Evolutionary conservation across 1,140 invertebrate species (phyloP), one percentile per base, ranked within the genome.

Genomic region (Camponotus vicinus): DNA sequence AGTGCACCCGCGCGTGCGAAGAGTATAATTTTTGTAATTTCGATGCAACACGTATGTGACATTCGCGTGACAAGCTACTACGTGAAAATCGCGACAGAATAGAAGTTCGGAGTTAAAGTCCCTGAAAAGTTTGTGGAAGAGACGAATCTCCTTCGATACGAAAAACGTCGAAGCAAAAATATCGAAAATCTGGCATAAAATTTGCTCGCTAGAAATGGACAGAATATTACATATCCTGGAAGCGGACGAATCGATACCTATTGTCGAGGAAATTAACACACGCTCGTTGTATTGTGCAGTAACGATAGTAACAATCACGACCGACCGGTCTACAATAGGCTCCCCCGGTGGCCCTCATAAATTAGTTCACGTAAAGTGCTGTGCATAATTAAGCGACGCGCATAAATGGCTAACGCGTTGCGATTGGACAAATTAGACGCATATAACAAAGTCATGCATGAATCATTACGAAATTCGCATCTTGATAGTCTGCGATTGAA

Each of bases 371-470:
- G 45, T 80, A 73, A 82, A 82, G 67, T 82, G 49, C 78, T 40
- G 71, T 82, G 79, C 79, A 82, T 82, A 82, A 82, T 82, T 82
- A 73, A 82, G 49, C 52, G 66, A 82, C 18, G 57, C 15, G 77
- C 64, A 80, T 59, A 73, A 73, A 82, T 73, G 79, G 34, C 79
- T 73, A 71, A 61, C 67, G 79, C 55, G 55, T 45, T 59, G 13
- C 67, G 67, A 73, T 61, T 40, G 37, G 79, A 70, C 69, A 82
- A 82, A 82, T 82, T 73, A 61, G 18, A 34, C 69, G 27, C 37
- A 34, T 80, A 40, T 57, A 80, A 80, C 77, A 80, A 80, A 80
- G 45, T 80, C 77, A 80, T 37, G 52, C 79, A 40, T 59, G 67
- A 61, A 59, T 73, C 27, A 73, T 71, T 71, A 71, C 40, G 27